phyloP scores from a whole-genome alignment of 2,113 vertebrate genomes.

The Nyctibius bracteatus region DNA sequence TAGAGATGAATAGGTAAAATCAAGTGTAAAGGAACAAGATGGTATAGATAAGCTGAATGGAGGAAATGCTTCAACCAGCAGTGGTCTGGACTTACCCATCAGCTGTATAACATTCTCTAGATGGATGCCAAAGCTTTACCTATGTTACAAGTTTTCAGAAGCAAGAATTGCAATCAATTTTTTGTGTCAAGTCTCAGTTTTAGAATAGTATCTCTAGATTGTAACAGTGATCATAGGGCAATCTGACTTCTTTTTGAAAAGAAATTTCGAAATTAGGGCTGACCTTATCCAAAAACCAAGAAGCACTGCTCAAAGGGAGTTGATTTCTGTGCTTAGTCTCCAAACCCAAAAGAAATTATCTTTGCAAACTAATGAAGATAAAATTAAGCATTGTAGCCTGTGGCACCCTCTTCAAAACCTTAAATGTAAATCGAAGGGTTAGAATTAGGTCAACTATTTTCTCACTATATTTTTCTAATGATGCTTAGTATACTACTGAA shows the following conservation, averaged over 20 bases:
- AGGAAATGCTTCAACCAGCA: background rate
- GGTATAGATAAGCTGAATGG: background rate
- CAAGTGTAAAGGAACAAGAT: background rate
- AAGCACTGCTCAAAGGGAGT: background rate
- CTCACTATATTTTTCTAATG: background rate
- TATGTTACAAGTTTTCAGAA: background rate
- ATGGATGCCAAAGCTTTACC: background rate
- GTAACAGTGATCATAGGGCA: background rate
- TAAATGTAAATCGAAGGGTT: background rate
- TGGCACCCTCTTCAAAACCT: conserved; percentile 1
- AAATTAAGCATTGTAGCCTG: conserved; percentile 4
- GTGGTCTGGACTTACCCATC: background rate
- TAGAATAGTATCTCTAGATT: background rate
- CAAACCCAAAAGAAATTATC: conserved; percentile 19
- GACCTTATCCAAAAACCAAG: background rate
- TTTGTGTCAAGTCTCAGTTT: background rate
- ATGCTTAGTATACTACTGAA: background rate
- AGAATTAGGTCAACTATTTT: conserved; percentile 5
- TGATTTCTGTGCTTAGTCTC: background rate
- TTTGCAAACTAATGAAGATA: conserved; percentile 14
- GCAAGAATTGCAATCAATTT: background rate
- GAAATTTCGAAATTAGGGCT: background rate
- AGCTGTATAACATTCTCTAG: background rate
- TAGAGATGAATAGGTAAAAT: background rate
- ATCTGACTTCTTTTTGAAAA: background rate